Conservation (phyloP, 2,888 invertebrate genomes). For the Bombylius major region DNA sequence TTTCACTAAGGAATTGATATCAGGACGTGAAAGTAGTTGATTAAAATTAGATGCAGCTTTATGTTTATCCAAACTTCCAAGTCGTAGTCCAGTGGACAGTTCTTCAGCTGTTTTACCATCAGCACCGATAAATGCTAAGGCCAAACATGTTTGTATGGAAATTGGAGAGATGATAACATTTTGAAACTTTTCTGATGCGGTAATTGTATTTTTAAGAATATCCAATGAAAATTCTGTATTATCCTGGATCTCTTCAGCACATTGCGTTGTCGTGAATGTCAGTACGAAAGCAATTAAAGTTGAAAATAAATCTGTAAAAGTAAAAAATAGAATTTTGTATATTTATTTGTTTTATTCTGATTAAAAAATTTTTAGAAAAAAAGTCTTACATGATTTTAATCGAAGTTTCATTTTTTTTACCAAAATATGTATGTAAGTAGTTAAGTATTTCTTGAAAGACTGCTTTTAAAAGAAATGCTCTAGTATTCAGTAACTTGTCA, state of each 20-base stretch:
- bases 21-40: neutral
- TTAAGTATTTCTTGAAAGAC: too few relatives aligned
- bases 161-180: slow-evolving; percentile 66
- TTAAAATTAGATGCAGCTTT: slow-evolving; percentile 17
- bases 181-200: neutral
- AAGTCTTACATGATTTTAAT: too few relatives aligned
- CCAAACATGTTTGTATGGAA: slow-evolving; percentile 58
- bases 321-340: too few relatives aligned
- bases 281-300: neutral
- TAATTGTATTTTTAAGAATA: neutral
- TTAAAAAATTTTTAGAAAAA: too few relatives aligned
- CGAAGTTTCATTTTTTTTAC: too few relatives aligned
- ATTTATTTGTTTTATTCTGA: too few relatives aligned
- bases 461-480: too few relatives aligned
- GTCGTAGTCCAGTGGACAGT: slow-evolving; percentile 43
- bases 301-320: too few relatives aligned
- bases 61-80: slow-evolving; percentile 28
- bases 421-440: too few relatives aligned
- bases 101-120: slow-evolving; percentile 47
- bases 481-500: too few relatives aligned
- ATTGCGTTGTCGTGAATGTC: too few relatives aligned
- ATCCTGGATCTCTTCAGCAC: neutral
- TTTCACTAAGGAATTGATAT: neutral
- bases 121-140: slow-evolving; percentile 61
- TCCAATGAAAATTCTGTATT: neutral